Conservation (phyloP, 1,140 invertebrate genomes). For the Vanessa tameamea region DNA sequence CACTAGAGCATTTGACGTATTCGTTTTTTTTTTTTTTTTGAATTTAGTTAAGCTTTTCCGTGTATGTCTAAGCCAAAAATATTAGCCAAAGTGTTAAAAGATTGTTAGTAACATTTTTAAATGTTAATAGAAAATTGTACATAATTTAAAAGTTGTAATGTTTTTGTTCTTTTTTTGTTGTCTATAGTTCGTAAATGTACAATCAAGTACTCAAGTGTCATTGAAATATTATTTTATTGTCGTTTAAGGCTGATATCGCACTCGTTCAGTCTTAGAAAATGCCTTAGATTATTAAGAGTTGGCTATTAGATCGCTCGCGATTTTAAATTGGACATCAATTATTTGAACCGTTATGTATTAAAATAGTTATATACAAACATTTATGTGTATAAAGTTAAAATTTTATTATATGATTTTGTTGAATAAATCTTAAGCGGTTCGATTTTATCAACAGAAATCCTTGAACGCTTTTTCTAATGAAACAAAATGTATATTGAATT, state of each 20-base stretch:
- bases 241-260: background rate
- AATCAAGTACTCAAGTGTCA: conserved; percentile 65
- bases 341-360: conserved; percentile 4
- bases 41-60: conserved; percentile 35
- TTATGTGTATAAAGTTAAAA: conserved; percentile 11
- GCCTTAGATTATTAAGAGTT: background rate
- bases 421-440: background rate
- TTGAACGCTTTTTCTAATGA: conserved; percentile 19
- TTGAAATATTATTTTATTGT: conserved; percentile 4
- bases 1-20: conserved; percentile 56
- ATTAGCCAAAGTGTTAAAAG: conserved; percentile 68
- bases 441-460: conserved; percentile 4
- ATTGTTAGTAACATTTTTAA: conserved; percentile 40
- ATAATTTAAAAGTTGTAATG: conserved; percentile 21
- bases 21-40: conserved; percentile 37
- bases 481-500: conserved; percentile 31
- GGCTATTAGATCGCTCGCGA: background rate
- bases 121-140: conserved; percentile 37
- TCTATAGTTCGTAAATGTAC: conserved; percentile 20
- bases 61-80: conserved; percentile 63
- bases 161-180: conserved; percentile 21
- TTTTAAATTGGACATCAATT: background rate
- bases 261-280: background rate
- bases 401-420: conserved; percentile 2
- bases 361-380: conserved; percentile 8